Evolutionary conservation across 2,113 vertebrate species (phyloP).

Genomic region (Herpailurus yagouaroundi): DNA sequence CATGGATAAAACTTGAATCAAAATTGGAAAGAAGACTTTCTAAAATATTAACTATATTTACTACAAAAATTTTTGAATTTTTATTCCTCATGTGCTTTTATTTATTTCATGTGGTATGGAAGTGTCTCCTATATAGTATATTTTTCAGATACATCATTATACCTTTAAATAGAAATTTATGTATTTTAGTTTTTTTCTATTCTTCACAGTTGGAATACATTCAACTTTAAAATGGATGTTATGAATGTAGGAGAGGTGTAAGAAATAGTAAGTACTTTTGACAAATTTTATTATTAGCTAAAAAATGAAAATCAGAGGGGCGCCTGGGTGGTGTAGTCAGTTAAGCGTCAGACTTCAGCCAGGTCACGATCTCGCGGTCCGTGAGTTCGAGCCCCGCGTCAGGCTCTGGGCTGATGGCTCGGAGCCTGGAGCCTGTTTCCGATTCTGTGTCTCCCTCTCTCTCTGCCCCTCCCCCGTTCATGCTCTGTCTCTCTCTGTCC

Average conservation of each 20-base stretch:
- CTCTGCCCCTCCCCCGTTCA: no score
- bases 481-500: no score
- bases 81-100: background rate
- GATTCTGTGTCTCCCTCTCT: no score
- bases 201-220: background rate
- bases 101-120: background rate
- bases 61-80: background rate
- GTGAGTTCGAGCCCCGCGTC: no score
- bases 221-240: conserved; percentile 36
- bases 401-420: no score
- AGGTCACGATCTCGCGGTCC: no score
- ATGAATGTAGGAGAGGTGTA: conserved; percentile 23
- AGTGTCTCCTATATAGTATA: background rate
- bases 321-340: no score
- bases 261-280: conserved; percentile 46
- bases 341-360: no score
- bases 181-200: background rate
- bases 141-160: background rate
- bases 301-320: background rate
- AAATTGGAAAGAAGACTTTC: background rate
- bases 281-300: background rate
- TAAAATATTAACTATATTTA: background rate
- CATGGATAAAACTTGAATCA: background rate
- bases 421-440: no score
- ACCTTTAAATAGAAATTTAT: background rate